Percentiles rank a stretch among this genome's conserved stretches.
phyloP scores from a whole-genome alignment of 2,888 invertebrate genomes.

The Ctenicera cuprea region DNA sequence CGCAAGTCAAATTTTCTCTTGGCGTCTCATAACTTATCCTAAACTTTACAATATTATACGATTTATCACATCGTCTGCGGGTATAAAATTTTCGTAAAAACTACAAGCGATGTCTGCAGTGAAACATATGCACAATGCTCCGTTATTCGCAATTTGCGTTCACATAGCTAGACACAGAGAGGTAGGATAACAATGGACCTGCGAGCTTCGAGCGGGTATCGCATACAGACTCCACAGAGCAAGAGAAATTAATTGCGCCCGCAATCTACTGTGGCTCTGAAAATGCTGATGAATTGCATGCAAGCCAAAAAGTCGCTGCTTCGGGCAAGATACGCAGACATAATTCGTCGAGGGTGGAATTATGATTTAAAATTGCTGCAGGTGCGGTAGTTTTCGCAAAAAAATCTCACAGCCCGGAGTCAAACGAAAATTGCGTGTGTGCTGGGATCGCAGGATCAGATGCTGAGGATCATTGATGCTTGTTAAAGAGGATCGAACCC shows the following conservation, averaged over 20 bases:
- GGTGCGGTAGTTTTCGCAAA: slow-evolving; percentile 45
- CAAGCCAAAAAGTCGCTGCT: slow-evolving; percentile 51
- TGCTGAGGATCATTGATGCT: slow-evolving; percentile 44
- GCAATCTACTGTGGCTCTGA: slow-evolving; percentile 54
- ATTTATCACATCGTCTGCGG: slow-evolving; percentile 57
- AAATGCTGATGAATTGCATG: slow-evolving; percentile 55
- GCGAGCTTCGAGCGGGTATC: slow-evolving; percentile 53
- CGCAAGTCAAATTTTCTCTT: slow-evolving; percentile 33
- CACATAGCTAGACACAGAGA: slow-evolving; percentile 44
- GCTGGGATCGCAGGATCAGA: slow-evolving; percentile 34
- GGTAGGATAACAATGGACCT: slow-evolving; percentile 56
- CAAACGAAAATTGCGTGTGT: slow-evolving; percentile 39
- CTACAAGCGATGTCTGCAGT: slow-evolving; percentile 34
- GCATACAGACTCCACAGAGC: slow-evolving; percentile 52
- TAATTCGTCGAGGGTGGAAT: slow-evolving; percentile 47
- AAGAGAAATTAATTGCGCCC: slow-evolving; percentile 56
- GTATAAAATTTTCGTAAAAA: slow-evolving; percentile 41
- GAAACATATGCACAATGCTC: slow-evolving; percentile 46
- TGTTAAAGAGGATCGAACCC: slow-evolving; percentile 49
- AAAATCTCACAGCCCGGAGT: slow-evolving; percentile 25
- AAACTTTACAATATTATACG: slow-evolving; percentile 56
- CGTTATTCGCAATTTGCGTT: slow-evolving; percentile 50
- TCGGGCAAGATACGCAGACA: slow-evolving; percentile 50
- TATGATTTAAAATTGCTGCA: slow-evolving; percentile 50
- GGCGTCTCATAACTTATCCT: slow-evolving; percentile 42